Conservation (phyloP, 1,140 invertebrate species). For the Achatina immaculata region DNA sequence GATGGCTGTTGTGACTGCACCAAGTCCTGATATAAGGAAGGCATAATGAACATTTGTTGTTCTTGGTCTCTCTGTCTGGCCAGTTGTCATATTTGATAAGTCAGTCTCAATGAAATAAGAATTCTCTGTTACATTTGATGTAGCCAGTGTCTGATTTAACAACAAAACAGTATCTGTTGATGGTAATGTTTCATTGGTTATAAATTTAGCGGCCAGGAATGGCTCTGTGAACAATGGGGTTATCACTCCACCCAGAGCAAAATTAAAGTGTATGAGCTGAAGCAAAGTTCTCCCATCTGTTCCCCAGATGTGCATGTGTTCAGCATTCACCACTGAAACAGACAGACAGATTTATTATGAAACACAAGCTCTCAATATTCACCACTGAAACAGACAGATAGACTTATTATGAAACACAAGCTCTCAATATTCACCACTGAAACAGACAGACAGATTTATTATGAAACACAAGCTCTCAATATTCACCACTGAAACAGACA, state of each 20-base stretch:
- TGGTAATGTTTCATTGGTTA: background rate
- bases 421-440: too few relatives aligned
- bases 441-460: too few relatives aligned
- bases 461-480: too few relatives aligned
- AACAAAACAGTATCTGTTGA: background rate
- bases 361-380: too few relatives aligned
- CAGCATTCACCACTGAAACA: conserved; percentile 70
- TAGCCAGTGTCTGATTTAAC: too few relatives aligned
- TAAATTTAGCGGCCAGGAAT: conserved; percentile 43
- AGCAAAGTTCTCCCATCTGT: conserved; percentile 57
- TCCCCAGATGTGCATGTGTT: conserved; percentile 72
- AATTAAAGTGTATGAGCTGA: conserved; percentile 52
- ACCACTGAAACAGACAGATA: too few relatives aligned
- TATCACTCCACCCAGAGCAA: conserved; percentile 52
- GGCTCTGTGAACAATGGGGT: conserved; percentile 53
- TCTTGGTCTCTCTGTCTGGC: background rate
- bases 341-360: background rate
- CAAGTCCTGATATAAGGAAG: conserved; percentile 36
- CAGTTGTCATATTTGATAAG: background rate
- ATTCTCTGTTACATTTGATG: background rate
- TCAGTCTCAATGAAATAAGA: too few relatives aligned
- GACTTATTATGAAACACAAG: too few relatives aligned
- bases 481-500: too few relatives aligned
- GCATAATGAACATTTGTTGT: conserved; percentile 36
- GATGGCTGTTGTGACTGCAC: conserved; percentile 25